These are phyloP conservation scores for Trissonchulus latispiculum DNA, from an alignment of 2,888 invertebrate species.

Conservation along the genomic window DNA sequence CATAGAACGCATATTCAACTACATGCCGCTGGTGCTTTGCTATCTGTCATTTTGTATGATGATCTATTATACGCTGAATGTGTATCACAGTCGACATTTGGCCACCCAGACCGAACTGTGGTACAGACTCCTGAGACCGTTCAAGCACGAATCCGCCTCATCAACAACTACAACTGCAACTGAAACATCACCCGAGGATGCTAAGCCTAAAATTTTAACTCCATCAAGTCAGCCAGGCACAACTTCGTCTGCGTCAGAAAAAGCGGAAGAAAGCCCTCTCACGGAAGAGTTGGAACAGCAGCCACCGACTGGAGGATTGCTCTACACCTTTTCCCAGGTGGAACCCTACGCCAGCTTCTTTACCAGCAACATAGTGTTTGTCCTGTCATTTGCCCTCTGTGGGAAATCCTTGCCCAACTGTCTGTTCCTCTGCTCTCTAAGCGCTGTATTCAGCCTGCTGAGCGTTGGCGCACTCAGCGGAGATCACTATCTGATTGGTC, in stretches of 20 bases:
- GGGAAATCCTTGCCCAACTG: slow-evolving; percentile 13
- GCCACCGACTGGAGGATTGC: not conserved
- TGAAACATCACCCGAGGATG: not conserved
- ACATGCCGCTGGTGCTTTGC: not conserved
- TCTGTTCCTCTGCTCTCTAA: slow-evolving; percentile 12
- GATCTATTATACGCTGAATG: slow-evolving; percentile 13
- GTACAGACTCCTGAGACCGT: not conserved
- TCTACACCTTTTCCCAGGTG: not conserved
- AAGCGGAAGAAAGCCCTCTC: not conserved
- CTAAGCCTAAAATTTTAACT: no score
- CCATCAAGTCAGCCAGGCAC: no score
- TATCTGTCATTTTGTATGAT: slow-evolving; percentile 4
- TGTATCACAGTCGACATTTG: not conserved
- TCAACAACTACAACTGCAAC: not conserved
- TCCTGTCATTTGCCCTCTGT: not conserved
- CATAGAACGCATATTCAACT: slow-evolving; percentile 11
- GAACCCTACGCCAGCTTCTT: slow-evolving; percentile 17
- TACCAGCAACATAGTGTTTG: not conserved
- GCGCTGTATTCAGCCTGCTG: not conserved
- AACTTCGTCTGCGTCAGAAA: not conserved
- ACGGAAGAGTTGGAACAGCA: not conserved
- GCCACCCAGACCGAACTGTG: not conserved
- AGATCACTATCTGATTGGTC: not conserved
- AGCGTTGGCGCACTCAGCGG: slow-evolving; percentile 6
- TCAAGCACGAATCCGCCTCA: not conserved